Percentiles rank a stretch among this genome's conserved stretches.
These are phyloP conservation scores for Galeopterus variegatus DNA, from an alignment of 2,113 vertebrate genomes.

Conservation along the genomic window DNA sequence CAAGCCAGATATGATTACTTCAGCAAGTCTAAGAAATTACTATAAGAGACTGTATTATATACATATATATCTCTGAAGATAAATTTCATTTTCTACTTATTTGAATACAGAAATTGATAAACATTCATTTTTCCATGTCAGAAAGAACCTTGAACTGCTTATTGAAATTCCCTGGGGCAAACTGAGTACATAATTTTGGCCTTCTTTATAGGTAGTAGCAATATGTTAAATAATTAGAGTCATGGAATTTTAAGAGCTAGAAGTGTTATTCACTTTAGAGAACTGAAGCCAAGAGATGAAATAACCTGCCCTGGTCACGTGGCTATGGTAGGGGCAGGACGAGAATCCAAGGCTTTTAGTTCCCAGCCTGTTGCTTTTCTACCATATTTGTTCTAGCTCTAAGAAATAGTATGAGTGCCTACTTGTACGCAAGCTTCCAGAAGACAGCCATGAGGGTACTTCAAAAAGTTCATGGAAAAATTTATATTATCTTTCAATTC, in stretches of 20 bases:
- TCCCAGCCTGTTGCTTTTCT: neutral
- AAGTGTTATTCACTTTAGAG: conserved; percentile 6
- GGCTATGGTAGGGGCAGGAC: neutral
- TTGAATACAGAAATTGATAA: conserved; percentile 58
- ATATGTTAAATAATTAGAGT: conserved; percentile 8
- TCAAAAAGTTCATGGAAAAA: no score
- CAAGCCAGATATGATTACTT: neutral
- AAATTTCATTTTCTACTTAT: conserved; percentile 24
- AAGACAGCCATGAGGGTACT: neutral
- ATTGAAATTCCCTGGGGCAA: conserved; percentile 51
- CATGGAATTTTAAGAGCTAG: conserved; percentile 13
- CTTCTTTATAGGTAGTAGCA: neutral
- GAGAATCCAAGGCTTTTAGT: neutral
- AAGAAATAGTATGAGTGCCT: neutral
- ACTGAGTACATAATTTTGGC: neutral
- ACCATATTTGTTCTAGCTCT: neutral
- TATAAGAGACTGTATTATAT: neutral
- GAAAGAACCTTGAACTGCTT: conserved; percentile 55
- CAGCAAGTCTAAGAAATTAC: conserved; percentile 1
- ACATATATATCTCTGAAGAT: neutral
- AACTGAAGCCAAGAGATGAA: neutral
- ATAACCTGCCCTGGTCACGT: neutral
- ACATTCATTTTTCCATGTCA: neutral
- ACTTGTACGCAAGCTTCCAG: neutral
- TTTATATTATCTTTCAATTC: no score